A percentile compares a stretch with the other conserved stretches of the same genome.
phyloP scores from a whole-genome alignment of 2,888 invertebrate species.

The Dendrolimus pini region DNA sequence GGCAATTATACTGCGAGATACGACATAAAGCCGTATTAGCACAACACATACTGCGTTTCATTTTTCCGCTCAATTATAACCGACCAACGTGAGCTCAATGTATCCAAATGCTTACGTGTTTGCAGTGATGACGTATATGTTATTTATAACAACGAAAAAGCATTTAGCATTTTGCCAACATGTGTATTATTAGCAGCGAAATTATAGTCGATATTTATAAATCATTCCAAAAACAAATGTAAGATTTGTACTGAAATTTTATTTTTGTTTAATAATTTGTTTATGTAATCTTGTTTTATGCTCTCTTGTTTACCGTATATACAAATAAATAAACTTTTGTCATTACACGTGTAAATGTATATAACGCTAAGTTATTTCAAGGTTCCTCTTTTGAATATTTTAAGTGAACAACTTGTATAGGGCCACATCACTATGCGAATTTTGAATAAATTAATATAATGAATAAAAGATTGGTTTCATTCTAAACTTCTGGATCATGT shows the following conservation, averaged over 20 bases:
- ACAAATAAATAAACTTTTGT: background rate
- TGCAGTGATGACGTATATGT: no score
- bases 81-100: no score
- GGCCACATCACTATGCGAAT: background rate
- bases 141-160: conserved; percentile 7
- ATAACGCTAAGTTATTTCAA: background rate
- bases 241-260: conserved; percentile 11
- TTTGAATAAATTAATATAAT: no score
- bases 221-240: conserved; percentile 26
- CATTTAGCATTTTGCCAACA: conserved; percentile 19
- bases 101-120: no score
- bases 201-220: conserved; percentile 12
- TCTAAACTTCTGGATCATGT: no score
- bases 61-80: no score
- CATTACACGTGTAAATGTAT: background rate
- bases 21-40: no score
- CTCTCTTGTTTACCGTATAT: background rate
- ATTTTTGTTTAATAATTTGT: background rate
- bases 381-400: background rate
- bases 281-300: background rate
- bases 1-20: no score
- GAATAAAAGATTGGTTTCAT: no score
- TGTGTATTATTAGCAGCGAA: conserved; percentile 1
- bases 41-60: no score
- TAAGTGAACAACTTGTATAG: background rate